Base-by-base conservation (phyloP, 2,797 vertebrate genomes). In the Phrynocephalus vlangalii region DNA sequence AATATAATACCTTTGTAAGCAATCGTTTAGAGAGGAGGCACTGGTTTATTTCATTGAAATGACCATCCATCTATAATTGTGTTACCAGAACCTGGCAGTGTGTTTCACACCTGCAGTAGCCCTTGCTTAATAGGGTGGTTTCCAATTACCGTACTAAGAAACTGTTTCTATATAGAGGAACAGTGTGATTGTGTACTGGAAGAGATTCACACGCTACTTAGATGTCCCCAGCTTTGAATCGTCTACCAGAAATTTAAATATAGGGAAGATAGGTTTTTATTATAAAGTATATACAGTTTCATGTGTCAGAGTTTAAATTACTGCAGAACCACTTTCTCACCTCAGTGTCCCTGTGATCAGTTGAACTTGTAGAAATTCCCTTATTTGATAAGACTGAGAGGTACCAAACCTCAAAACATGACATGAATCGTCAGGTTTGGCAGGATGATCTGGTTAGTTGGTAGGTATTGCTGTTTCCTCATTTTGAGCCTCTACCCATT, bases 101-200 rank as follows among this genome's bases (percentile, higher is more conserved):
- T 63, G 87, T 94, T 93, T 95, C 91, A 92, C 87, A 93, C 87
- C 90, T 95, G 83, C 52, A 79, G 81, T 93, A 92, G 92, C 79
- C 94, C 88, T 88, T 85, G 80, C 28, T 44, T 94, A 92, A 92
- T 90, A 85, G 72, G 60, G 84, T 84, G 78, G 90, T 93, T 94
- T 94, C 92, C 86, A 92, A 79, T 94, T 94, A 90, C 93, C 94
- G 94, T 93, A 88, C 66, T 89, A 91, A 93, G 66, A 94, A 79
- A 87, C 60, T 87, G 30, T 81, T 93, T 88, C 83, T 90, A 33
- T 79, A 86, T 89, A 91, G 89, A 94, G 90, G 85, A 93, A 90
- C 79, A 93, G 84, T 66, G 88, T 75, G 66, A 90, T 93, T 88
- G 30, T 84, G 90, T 66, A 15, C 52, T 70, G 92, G 75, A 77